A percentile compares a stretch with the other conserved stretches of the same genome.
These are phyloP conservation scores for Andrena chrysosceles DNA, from an alignment of 2,888 invertebrate species.

Conservation along the genomic window DNA sequence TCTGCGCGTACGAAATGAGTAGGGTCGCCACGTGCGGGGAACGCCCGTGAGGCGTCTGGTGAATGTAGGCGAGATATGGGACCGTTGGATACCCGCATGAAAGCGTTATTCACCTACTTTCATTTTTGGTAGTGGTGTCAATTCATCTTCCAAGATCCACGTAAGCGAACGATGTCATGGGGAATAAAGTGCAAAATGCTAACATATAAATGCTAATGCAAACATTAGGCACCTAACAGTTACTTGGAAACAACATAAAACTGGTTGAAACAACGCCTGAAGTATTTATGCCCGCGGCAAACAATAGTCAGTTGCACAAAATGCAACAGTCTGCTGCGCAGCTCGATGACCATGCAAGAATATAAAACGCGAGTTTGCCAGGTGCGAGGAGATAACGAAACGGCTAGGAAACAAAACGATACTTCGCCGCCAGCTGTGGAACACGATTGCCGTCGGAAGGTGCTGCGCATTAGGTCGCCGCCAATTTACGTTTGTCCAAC, in stretches of 20 bases:
- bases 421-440: constrained; percentile 20
- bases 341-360: constrained; percentile 27
- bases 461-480: constrained; percentile 28
- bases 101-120: no score
- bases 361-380: constrained; percentile 20
- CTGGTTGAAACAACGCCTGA: not conserved
- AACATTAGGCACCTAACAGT: not conserved
- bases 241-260: constrained; percentile 1
- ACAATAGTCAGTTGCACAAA: not conserved
- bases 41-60: not conserved
- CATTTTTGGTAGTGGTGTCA: no score
- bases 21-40: not conserved
- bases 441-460: constrained; percentile 26
- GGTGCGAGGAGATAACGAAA: constrained; percentile 46
- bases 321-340: constrained; percentile 12
- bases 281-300: not conserved
- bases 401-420: constrained; percentile 40
- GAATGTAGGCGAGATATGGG: not conserved
- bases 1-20: no score
- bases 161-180: no score
- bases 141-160: no score
- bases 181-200: no score
- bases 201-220: no score
- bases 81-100: not conserved
- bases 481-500: not conserved